These are phyloP conservation scores for Ardeotis arabs DNA, from an alignment of 2,113 vertebrate genomes.

Conservation along the genomic window DNA sequence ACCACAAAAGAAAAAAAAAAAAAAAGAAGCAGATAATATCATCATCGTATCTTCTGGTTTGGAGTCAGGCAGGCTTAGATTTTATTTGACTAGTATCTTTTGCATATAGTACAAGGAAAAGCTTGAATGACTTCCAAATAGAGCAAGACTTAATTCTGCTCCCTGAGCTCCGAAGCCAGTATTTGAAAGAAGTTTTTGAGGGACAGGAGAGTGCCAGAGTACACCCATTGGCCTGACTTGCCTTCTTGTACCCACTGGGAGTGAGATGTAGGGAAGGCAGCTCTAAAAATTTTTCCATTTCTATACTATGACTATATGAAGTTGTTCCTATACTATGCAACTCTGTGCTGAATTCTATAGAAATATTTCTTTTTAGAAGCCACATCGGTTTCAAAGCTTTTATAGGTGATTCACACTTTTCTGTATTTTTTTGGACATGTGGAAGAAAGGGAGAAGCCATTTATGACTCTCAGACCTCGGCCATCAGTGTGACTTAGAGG, in stretches of 20 bases:
- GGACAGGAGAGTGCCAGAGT: neutral
- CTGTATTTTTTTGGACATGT: neutral
- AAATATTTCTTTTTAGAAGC: neutral
- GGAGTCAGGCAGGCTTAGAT: neutral
- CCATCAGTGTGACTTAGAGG: neutral
- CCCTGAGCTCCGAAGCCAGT: neutral
- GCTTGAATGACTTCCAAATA: neutral
- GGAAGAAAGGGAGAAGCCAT: neutral
- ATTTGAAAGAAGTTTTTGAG: neutral
- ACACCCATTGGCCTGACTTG: neutral
- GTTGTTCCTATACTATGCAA: accelerated
- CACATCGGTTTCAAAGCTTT: neutral
- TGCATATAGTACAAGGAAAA: neutral
- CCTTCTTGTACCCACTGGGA: neutral
- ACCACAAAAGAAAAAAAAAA: neutral
- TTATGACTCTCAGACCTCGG: neutral
- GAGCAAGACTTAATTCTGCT: neutral
- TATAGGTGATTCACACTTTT: neutral
- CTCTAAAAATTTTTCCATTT: neutral
- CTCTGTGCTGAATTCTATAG: neutral
- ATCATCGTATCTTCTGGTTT: neutral
- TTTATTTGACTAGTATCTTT: neutral
- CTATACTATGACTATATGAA: neutral
- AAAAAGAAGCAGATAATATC: neutral
- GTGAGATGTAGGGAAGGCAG: neutral